phyloP scores from a whole-genome alignment of 2,113 vertebrate genomes.

The Nibea coibor region DNA sequence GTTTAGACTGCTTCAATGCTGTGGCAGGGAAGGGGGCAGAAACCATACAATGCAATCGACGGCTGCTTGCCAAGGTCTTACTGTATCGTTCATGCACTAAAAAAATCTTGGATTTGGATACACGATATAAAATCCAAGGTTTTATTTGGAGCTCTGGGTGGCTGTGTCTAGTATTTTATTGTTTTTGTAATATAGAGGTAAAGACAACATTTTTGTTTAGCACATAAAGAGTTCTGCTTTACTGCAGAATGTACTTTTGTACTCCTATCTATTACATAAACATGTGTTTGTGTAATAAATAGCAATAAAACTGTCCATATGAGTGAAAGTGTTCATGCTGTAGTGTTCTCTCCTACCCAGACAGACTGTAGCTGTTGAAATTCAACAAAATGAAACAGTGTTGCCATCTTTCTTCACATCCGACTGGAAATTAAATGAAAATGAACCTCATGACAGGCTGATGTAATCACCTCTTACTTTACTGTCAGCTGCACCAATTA shows the following conservation, averaged over 20 bases:
- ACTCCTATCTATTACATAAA: no score
- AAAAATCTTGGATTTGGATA: constrained; percentile 59
- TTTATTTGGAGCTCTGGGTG: constrained; percentile 36
- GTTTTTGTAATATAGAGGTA: not conserved
- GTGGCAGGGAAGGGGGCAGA: constrained; percentile 66
- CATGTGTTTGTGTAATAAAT: constrained; percentile 29
- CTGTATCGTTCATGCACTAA: constrained; percentile 37
- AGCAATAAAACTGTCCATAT: not conserved
- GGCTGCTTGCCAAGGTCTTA: constrained; percentile 70
- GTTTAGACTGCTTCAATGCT: constrained; percentile 82
- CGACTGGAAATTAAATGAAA: constrained; percentile 46
- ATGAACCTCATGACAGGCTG: constrained; percentile 38
- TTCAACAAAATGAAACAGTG: constrained; percentile 1
- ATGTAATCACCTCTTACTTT: constrained; percentile 53
- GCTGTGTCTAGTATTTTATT: constrained; percentile 5
- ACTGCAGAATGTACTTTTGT: not conserved
- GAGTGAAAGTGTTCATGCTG: not conserved
- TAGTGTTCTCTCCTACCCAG: not conserved
- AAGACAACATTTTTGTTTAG: not conserved
- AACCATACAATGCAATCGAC: constrained; percentile 66
- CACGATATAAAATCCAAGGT: constrained; percentile 29
- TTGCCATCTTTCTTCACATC: constrained; percentile 33
- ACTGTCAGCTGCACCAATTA: constrained; percentile 59
- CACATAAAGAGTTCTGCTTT: not conserved
- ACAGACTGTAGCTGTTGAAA: constrained; percentile 6